Evolutionary conservation across 2,888 invertebrate species (phyloP).

Genomic region (Pseudococcus longispinus): DNA sequence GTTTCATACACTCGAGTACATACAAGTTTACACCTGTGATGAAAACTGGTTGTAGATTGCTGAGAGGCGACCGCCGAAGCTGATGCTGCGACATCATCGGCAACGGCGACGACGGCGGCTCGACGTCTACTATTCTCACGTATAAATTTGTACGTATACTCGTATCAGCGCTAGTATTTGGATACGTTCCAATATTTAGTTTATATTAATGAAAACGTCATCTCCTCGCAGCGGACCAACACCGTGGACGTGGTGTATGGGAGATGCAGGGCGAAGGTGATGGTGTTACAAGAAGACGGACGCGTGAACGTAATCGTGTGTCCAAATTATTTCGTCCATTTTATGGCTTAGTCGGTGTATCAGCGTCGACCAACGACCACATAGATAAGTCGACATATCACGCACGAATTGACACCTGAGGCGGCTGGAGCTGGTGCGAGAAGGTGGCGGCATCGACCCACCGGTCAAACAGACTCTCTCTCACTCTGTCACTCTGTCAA

Average conservation of each 20-base stretch:
- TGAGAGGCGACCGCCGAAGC: background rate
- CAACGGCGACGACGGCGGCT: background rate
- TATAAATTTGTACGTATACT: background rate
- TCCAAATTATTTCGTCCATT: background rate
- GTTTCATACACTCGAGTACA: background rate
- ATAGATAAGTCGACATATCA: background rate
- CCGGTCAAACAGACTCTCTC: background rate
- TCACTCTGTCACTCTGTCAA: background rate
- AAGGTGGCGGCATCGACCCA: background rate
- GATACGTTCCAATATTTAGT: slow-evolving; percentile 44
- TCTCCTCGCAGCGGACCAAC: background rate
- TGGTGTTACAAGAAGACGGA: background rate
- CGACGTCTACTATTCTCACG: background rate
- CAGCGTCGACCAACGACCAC: background rate
- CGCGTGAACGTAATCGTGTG: background rate
- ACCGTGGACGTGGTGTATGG: background rate
- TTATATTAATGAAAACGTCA: slow-evolving; percentile 45
- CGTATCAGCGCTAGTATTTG: slow-evolving; percentile 5
- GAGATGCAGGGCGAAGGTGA: background rate
- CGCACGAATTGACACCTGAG: background rate
- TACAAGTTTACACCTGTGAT: slow-evolving; percentile 11
- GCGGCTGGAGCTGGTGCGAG: background rate
- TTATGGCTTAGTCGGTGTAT: background rate
- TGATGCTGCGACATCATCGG: background rate
- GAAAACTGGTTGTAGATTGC: slow-evolving; percentile 23